Evolutionary conservation across 2,113 vertebrate genomes (phyloP), one percentile per base, ranked within the genome.

Genomic region (Mastomys natalensis): DNA sequence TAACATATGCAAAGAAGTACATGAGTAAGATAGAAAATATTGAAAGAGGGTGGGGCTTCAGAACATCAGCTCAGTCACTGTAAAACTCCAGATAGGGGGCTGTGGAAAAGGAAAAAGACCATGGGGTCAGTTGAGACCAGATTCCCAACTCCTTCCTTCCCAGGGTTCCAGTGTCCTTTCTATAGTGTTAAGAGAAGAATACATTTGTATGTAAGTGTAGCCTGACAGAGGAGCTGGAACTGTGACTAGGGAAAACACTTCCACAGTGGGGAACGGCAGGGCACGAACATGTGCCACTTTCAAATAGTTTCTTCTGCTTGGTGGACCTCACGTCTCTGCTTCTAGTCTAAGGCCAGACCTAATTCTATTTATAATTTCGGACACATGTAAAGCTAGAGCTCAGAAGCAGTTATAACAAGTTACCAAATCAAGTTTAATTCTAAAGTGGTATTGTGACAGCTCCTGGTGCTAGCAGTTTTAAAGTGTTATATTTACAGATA

Each of bases 361-460:
- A 13, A 66, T 93, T 90, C 93, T 95, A 55, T 88, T 58, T 70
- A 66, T 76, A 64, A 53, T 92, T 62, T 64, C 1, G 85, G 76
- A 7, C 93, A 72, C 40, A 66, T 10, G 51, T 31, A 29, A 34
- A 1, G n/a, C 78, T 13, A 34, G 76, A 66, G 64, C 24, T 73
- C 82, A 24, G 5, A 82, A 73, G 60, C 66, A 76, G 85, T 91
- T 91, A 64, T 73, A 86, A 45, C 77, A 74, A 70, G 66, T 62
- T 74, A 70, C 48, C 68, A 55, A 82, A n/a, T 96, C 78, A 40
- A 70, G 82, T 81, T 89, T 78, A 73, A 86, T 94, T 94, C 94
- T 96, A 68, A 96, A 93, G 87, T 29, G 86, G 31, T 80, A 70
- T 95, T 87, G n/a, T 76, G 60, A 9, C n/a, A n/a, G 91, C 60